Percentiles rank a stretch among this genome's conserved stretches.
phyloP scores from a whole-genome alignment of 2,888 invertebrate genomes.

The Apeira syringaria region DNA sequence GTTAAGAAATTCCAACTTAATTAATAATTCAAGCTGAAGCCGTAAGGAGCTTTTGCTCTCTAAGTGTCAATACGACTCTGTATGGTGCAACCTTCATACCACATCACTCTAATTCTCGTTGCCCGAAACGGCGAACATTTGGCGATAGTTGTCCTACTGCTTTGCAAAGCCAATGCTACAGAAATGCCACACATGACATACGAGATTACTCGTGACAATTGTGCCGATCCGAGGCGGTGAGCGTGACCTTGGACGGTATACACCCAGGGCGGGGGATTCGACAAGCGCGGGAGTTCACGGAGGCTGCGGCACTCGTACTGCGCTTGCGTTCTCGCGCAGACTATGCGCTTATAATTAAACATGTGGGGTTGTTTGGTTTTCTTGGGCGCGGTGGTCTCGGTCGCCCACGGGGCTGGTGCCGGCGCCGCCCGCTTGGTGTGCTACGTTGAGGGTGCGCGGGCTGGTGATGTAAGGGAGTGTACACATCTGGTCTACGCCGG shows the following conservation, averaged over 20 bases:
- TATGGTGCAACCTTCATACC: conserved; percentile 14
- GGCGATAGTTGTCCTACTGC: conserved; percentile 31
- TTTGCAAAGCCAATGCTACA: conserved; percentile 42
- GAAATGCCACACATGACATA: conserved; percentile 30
- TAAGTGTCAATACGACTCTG: conserved; percentile 13
- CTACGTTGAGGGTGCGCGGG: conserved; percentile 64
- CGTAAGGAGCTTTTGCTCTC: conserved; percentile 4
- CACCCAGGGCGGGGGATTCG: conserved; percentile 73
- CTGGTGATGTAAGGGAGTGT: conserved; percentile 66
- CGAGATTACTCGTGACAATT: conserved; percentile 12
- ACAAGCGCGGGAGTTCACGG: conserved; percentile 52
- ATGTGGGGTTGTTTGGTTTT: conserved; percentile 71
- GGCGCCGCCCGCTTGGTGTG: conserved; percentile 76
- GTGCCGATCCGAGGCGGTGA: conserved; percentile 48
- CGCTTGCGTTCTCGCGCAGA: conserved; percentile 66
- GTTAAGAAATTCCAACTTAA: neutral
- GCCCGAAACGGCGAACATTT: conserved; percentile 18
- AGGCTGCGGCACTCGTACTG: conserved; percentile 63
- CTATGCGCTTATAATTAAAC: conserved; percentile 31
- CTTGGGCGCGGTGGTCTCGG: conserved; percentile 56
- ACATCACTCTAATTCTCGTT: conserved; percentile 12
- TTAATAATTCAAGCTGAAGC: neutral
- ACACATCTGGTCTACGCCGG: conserved; percentile 79
- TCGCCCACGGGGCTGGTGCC: conserved; percentile 63
- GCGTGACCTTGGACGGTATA: conserved; percentile 59